Percentiles rank a stretch among this genome's conserved stretches.
phyloP scores from a whole-genome alignment of 2,113 vertebrate species.

The Cervus canadensis region DNA sequence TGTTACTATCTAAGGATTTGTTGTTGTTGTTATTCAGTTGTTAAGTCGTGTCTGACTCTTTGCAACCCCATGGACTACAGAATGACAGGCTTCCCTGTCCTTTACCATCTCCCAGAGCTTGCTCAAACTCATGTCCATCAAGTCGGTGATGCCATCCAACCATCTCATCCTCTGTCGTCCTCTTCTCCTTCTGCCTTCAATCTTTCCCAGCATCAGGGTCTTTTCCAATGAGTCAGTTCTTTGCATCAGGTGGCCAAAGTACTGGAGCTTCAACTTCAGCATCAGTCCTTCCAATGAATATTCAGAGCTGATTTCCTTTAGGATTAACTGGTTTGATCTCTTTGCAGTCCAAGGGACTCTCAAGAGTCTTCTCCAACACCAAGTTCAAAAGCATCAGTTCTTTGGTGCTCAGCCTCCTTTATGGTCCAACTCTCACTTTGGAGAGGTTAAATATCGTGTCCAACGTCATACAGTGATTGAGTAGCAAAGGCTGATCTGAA shows the following conservation, averaged over 20 bases:
- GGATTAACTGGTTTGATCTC: not conserved
- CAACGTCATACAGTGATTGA: not conserved
- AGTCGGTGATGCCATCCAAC: not conserved
- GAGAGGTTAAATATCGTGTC: not conserved
- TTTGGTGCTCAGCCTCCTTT: not conserved
- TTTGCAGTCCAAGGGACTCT: not conserved
- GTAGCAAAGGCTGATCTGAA: not conserved
- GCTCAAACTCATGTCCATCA: not conserved
- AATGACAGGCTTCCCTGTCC: not conserved
- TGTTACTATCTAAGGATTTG: not conserved
- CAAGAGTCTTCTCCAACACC: not conserved
- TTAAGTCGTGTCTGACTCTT: not conserved
- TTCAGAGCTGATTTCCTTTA: not conserved
- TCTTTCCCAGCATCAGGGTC: not conserved
- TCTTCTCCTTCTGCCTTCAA: not conserved
- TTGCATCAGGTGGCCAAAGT: not conserved
- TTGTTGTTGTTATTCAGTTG: not conserved
- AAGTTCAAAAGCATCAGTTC: not conserved
- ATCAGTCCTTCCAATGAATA: not conserved
- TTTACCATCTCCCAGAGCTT: not conserved
- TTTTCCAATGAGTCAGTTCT: not conserved
- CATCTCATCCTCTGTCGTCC: not conserved
- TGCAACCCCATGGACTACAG: not conserved
- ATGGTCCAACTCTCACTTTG: not conserved
- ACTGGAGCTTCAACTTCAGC: not conserved